Conservation (phyloP, 2,797 vertebrate genomes). For the Euthynnus affinis region DNA sequence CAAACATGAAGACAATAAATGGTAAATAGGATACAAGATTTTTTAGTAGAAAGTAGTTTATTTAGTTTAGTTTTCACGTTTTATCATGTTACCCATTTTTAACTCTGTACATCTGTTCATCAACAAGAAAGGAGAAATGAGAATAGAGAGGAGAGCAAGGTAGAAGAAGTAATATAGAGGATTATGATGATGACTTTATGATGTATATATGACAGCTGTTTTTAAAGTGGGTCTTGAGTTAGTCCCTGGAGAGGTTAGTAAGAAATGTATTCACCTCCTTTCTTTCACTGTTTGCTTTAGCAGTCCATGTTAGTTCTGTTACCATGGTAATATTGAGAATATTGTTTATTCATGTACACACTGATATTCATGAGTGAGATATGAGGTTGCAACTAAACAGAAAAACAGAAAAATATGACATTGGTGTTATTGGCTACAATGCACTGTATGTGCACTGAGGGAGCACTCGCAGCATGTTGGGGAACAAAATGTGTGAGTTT, state of each 20-base stretch:
- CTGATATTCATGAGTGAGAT: slow-evolving; percentile 46
- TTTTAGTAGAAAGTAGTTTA: too few species aligned
- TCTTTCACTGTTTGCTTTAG: slow-evolving; percentile 58
- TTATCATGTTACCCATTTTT: not conserved
- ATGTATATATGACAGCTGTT: slow-evolving; percentile 67
- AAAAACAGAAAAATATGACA: slow-evolving; percentile 35
- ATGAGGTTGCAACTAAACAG: slow-evolving; percentile 10
- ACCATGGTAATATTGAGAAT: slow-evolving; percentile 57
- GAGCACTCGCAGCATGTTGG: slow-evolving; percentile 3
- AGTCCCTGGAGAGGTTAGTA: slow-evolving; percentile 51
- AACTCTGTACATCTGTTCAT: not conserved
- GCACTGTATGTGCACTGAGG: not conserved
- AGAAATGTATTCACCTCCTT: slow-evolving; percentile 76
- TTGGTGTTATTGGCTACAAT: slow-evolving; percentile 1
- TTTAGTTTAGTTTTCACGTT: too few species aligned
- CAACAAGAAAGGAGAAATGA: not conserved
- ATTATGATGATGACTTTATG: slow-evolving; percentile 65
- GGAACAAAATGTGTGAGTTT: not conserved
- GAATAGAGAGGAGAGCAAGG: slow-evolving; percentile 14
- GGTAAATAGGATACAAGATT: too few species aligned
- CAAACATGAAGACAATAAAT: not conserved
- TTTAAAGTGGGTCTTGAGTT: slow-evolving; percentile 70
- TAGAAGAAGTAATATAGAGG: slow-evolving; percentile 26
- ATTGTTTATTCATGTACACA: slow-evolving; percentile 50
- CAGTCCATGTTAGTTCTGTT: slow-evolving; percentile 37